phyloP scores from a whole-genome alignment of 2,113 vertebrate genomes.

The Abramis brama region DNA sequence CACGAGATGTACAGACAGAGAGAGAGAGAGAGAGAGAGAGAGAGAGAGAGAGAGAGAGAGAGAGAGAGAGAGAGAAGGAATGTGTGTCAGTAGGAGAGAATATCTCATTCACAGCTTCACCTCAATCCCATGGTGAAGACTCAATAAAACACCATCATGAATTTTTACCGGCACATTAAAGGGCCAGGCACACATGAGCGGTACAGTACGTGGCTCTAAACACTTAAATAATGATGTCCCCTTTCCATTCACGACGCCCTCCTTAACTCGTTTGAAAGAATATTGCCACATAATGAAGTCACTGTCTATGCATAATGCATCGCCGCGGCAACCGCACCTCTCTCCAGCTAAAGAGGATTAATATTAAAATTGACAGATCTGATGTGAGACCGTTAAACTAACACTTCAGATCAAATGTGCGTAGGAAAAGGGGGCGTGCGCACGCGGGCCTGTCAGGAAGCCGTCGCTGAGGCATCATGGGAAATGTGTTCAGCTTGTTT shows the following conservation, averaged over 20 bases:
- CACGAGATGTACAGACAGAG: conserved; percentile 17
- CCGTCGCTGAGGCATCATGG: conserved; percentile 29
- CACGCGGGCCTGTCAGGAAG: conserved; percentile 41
- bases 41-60: conserved; percentile 16
- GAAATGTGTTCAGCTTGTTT: conserved; percentile 40
- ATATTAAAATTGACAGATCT: conserved; percentile 72
- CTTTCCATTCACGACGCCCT: conserved; percentile 69
- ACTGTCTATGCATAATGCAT: conserved; percentile 79
- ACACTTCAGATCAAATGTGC: conserved; percentile 66
- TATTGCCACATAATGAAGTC: conserved; percentile 76
- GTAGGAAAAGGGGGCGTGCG: conserved; percentile 61
- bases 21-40: neutral
- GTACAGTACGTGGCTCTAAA: conserved; percentile 67
- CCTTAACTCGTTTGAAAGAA: conserved; percentile 75
- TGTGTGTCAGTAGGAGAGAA: conserved; percentile 33
- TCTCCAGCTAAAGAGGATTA: conserved; percentile 73
- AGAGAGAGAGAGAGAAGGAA: conserved; percentile 3
- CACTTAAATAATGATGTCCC: conserved; percentile 71
- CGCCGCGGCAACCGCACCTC: conserved; percentile 62
- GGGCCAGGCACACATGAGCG: conserved; percentile 56
- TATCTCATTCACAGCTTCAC: conserved; percentile 69
- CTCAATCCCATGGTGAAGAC: conserved; percentile 64
- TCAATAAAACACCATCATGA: conserved; percentile 68
- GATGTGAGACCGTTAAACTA: conserved; percentile 76
- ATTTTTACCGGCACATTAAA: conserved; percentile 66